Percentiles rank a stretch among this genome's conserved stretches.
Evolutionary conservation across 2,113 vertebrate genomes (phyloP).

Genomic region (Junco hyemalis): DNA sequence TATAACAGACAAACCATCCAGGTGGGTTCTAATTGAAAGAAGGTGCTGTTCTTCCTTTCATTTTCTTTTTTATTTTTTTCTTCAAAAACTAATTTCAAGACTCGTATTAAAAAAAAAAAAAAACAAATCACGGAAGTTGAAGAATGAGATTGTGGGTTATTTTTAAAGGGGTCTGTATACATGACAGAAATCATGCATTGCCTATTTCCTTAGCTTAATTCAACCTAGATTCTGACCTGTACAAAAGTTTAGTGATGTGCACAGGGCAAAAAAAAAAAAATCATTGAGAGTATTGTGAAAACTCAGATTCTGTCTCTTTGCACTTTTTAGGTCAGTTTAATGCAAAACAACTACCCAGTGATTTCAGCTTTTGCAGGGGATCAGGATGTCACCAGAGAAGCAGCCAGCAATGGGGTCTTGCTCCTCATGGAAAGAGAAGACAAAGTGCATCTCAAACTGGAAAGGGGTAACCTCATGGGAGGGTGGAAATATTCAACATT

Average conservation of each 20-base stretch:
- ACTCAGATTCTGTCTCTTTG: conserved; percentile 57
- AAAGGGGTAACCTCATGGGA: conserved; percentile 97
- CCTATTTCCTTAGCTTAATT: neutral
- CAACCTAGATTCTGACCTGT: neutral
- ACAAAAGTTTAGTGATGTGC: neutral
- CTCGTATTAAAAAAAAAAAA: neutral
- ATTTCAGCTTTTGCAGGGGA: conserved; percentile 99
- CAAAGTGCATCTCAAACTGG: conserved; percentile 96
- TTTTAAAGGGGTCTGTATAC: neutral
- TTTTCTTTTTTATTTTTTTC: neutral
- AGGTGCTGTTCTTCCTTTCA: neutral
- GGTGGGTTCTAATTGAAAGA: conserved; percentile 77
- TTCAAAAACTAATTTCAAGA: neutral
- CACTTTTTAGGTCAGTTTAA: conserved; percentile 90
- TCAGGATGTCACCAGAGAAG: conserved; percentile 98
- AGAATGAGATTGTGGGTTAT: neutral
- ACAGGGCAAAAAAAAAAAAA: neutral
- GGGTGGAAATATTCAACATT: conserved; percentile 99
- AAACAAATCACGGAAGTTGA: neutral
- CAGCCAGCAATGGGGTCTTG: conserved; percentile 96
- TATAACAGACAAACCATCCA: conserved; percentile 99
- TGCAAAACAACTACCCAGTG: conserved; percentile 97
- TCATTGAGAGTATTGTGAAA: neutral
- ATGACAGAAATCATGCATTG: neutral
- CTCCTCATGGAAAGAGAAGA: conserved; percentile 97